Percentiles rank a stretch among this genome's conserved stretches.
Conservation (phyloP, 2,888 invertebrate genomes). For the Eurytoma adleriae region DNA sequence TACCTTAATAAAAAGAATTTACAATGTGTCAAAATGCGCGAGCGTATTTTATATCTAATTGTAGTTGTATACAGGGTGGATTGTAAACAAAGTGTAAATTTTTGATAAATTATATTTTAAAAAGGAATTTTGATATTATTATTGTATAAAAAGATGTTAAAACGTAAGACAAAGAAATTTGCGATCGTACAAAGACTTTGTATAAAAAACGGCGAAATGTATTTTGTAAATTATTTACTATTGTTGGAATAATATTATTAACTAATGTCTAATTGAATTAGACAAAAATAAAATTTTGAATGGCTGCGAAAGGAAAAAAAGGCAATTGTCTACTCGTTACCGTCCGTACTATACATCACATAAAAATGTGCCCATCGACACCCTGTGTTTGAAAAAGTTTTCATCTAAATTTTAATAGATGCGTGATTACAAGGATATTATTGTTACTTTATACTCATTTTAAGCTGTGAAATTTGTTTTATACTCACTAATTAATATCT, state of each 20-base stretch:
- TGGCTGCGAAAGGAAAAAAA: neutral
- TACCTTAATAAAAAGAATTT: neutral
- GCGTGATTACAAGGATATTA: constrained; percentile 21
- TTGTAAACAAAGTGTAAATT: constrained; percentile 3
- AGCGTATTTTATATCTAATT: constrained; percentile 1
- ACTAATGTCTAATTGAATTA: neutral
- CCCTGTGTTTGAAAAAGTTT: neutral
- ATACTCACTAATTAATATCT: constrained; percentile 40
- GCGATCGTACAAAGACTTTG: constrained; percentile 1
- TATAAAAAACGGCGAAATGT: neutral
- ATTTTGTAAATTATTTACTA: constrained; percentile 21
- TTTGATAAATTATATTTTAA: neutral
- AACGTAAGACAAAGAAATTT: constrained; percentile 3
- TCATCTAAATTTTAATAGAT: neutral
- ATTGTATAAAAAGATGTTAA: constrained; percentile 1
- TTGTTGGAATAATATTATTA: constrained; percentile 11
- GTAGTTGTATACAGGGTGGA: constrained; percentile 22
- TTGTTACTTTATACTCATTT: constrained; percentile 20
- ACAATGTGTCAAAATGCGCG: neutral
- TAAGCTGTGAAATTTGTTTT: constrained; percentile 40
- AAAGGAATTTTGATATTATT: neutral
- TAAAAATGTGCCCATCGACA: neutral
- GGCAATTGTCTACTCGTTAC: constrained; percentile 9
- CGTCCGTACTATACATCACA: neutral
- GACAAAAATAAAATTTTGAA: neutral